phyloP scores from a whole-genome alignment of 2,113 vertebrate species.

The Pygoscelis adeliae region DNA sequence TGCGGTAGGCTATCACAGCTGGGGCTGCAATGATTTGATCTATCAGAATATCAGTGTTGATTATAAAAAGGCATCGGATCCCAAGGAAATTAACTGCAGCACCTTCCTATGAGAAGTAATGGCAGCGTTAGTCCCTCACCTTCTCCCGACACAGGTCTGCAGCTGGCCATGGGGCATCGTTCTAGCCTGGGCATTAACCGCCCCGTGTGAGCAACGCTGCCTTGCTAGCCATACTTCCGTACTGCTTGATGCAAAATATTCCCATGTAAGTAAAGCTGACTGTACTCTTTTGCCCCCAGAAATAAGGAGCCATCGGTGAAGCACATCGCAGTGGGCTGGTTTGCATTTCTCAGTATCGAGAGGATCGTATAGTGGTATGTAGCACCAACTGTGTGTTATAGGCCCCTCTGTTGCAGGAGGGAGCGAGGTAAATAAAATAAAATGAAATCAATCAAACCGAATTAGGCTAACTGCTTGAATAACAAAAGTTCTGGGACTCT shows the following conservation, averaged over 20 bases:
- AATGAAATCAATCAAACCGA: neutral
- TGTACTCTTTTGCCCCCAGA: too few species aligned
- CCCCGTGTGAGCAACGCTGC: neutral
- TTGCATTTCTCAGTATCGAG: neutral
- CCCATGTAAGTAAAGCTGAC: neutral
- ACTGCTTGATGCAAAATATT: neutral
- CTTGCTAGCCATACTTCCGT: neutral
- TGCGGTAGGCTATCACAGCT: neutral
- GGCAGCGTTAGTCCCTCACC: neutral
- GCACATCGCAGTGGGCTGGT: neutral
- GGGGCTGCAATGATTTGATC: neutral
- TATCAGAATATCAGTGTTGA: neutral
- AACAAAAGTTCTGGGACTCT: neutral
- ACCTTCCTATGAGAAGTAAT: neutral
- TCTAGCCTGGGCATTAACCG: neutral
- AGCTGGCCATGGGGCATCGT: accelerated
- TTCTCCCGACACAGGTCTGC: neutral
- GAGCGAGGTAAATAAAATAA: neutral
- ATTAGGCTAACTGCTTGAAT: neutral
- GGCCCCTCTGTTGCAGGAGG: neutral
- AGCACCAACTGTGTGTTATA: neutral
- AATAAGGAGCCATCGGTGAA: neutral
- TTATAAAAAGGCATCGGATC: neutral
- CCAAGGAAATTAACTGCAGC: neutral
- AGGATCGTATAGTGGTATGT: neutral